These are phyloP conservation scores for Brachionus paranguensis DNA, from an alignment of 1,140 invertebrate genomes.

Conservation along the genomic window DNA sequence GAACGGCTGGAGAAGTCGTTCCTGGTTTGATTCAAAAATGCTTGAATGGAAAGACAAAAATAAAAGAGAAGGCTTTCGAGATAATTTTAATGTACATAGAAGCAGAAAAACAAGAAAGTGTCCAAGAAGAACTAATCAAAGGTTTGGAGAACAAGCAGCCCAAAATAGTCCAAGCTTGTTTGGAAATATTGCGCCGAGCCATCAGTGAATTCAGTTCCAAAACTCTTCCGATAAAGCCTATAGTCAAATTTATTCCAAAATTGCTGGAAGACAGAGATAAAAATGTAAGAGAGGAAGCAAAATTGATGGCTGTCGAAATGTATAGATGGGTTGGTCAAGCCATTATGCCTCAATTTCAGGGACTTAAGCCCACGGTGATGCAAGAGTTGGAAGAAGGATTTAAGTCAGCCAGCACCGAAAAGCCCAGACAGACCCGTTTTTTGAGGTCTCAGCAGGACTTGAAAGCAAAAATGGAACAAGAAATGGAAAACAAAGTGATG, in stretches of 20 bases:
- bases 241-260: slow-evolving; percentile 76
- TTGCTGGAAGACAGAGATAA: slow-evolving; percentile 86
- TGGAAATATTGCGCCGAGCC: slow-evolving; percentile 63
- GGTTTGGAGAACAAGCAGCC: slow-evolving; percentile 88
- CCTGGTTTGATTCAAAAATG: slow-evolving; percentile 81
- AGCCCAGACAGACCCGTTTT: slow-evolving; percentile 69
- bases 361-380: slow-evolving; percentile 68
- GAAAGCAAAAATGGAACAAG: slow-evolving; percentile 61
- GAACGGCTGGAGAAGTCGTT: slow-evolving; percentile 81
- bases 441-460: slow-evolving; percentile 76
- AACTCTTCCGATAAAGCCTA: slow-evolving; percentile 77
- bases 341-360: slow-evolving; percentile 75
- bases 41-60: slow-evolving; percentile 80
- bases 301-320: slow-evolving; percentile 78
- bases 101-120: slow-evolving; percentile 82
- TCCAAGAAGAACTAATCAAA: slow-evolving; percentile 80
- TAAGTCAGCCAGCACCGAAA: slow-evolving; percentile 65
- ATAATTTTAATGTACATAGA: slow-evolving; percentile 87
- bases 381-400: slow-evolving; percentile 80
- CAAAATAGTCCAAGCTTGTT: slow-evolving; percentile 79
- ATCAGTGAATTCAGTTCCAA: slow-evolving; percentile 79
- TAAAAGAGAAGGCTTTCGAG: slow-evolving; percentile 80
- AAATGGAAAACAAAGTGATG: slow-evolving; percentile 59
- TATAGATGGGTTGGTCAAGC: slow-evolving; percentile 83
- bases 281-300: slow-evolving; percentile 80